Conservation (phyloP, 2,113 vertebrate species). For the Vireo altiloquus region DNA sequence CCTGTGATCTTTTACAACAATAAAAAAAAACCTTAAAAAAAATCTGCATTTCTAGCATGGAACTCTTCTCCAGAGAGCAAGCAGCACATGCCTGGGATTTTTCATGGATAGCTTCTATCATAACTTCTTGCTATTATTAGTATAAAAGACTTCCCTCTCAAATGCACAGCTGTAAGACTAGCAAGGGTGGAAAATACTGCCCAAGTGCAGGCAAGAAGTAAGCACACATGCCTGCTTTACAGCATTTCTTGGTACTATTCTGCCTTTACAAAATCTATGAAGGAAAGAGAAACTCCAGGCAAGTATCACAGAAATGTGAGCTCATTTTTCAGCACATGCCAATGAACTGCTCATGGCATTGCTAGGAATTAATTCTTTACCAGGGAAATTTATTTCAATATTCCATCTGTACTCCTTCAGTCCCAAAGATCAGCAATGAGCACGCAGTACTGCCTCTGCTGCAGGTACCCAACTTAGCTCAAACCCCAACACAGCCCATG, state of each 20-base stretch:
- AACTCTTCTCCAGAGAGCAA: slow-evolving; percentile 54
- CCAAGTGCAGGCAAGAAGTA: not conserved
- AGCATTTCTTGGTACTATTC: not conserved
- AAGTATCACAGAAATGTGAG: not conserved
- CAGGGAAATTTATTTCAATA: not conserved
- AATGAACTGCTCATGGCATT: not conserved
- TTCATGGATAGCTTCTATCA: slow-evolving; percentile 57
- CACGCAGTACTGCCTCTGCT: fast-evolving
- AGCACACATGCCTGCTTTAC: not conserved
- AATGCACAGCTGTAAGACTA: slow-evolving; percentile 65
- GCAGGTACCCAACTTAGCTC: not conserved
- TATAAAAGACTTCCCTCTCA: slow-evolving; percentile 57
- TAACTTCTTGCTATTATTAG: slow-evolving; percentile 76
- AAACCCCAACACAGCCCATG: fast-evolving
- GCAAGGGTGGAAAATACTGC: slow-evolving; percentile 17
- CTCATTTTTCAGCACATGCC: not conserved
- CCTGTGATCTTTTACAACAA: slow-evolving; percentile 35
- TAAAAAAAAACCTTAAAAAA: not conserved
- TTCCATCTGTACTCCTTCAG: not conserved
- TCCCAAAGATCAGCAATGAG: not conserved
- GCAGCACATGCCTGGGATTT: slow-evolving; percentile 70
- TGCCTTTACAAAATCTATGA: not conserved
- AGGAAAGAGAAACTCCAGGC: not conserved
- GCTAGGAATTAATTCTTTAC: not conserved
- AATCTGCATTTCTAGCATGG: slow-evolving; percentile 28